phyloP scores from a whole-genome alignment of 2,888 invertebrate species.

The Leucozona laternaria region DNA sequence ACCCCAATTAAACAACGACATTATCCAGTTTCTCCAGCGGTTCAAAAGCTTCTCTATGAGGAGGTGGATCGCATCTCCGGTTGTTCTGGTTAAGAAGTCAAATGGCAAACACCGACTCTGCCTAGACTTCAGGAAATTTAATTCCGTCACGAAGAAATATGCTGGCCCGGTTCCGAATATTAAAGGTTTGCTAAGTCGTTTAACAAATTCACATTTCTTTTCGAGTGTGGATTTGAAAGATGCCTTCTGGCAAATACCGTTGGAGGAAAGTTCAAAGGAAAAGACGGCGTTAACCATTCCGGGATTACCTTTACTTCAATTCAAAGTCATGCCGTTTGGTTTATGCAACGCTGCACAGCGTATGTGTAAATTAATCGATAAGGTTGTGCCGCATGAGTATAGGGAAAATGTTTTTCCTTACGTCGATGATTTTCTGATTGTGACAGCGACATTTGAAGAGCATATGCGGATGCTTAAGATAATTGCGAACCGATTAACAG shows the following conservation, averaged over 20 bases:
- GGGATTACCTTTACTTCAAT: not conserved
- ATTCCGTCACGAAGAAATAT: too few species aligned
- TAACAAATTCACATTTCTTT: too few species aligned
- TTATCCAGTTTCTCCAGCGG: too few species aligned
- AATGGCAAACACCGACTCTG: too few species aligned
- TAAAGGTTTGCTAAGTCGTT: too few species aligned
- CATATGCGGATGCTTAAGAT: not conserved
- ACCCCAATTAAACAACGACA: too few species aligned
- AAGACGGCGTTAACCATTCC: not conserved
- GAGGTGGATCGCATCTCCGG: too few species aligned
- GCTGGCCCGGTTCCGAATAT: too few species aligned
- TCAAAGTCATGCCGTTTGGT: not conserved
- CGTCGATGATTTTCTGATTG: not conserved
- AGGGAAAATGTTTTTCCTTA: slow-evolving; percentile 7
- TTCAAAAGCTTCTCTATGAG: too few species aligned
- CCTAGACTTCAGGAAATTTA: too few species aligned
- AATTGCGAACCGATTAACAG: not conserved
- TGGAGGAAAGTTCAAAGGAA: not conserved
- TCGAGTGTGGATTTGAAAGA: too few species aligned
- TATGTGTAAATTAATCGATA: slow-evolving; percentile 4
- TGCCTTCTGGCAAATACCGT: slow-evolving; percentile 7
- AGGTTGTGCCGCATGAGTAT: not conserved
- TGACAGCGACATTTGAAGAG: not conserved
- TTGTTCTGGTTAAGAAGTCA: too few species aligned
- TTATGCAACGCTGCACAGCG: slow-evolving; percentile 12